Evolutionary conservation across 2,888 invertebrate genomes (phyloP), one percentile per base, ranked within the genome.

Genomic region (Camptogramma bilineatum): DNA sequence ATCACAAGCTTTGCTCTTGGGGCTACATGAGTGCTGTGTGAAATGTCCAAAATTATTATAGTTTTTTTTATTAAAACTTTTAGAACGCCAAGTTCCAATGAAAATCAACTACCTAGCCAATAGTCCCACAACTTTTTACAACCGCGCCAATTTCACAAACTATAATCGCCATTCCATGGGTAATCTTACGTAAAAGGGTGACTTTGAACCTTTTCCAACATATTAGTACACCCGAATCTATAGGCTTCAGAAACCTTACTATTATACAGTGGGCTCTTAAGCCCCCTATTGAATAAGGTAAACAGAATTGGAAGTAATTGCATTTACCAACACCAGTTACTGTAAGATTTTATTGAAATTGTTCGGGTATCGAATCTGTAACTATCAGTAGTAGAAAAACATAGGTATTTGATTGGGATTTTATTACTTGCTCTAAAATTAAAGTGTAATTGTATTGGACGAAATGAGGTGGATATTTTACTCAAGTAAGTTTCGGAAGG

Each of bases 311-410:
- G 78, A 84, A 76, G 72, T 84, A 84, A 85, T 84, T 81, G 79
- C 71, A 76, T 83, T 87, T 87, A 81, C 81, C 80, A 74, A 75
- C 64, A 73, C 76, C 78, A 75, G 70, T 48, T 56, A 47, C 63
- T 72, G 79, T 87, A 80, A 82, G 76, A 68, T 82, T 87, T 87
- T 86, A 88, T 87, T 77, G 82, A 72, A 74, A 72, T 68, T 83
- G 83, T 82, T 84, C 76, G 80, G 78, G 78, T 86, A 83, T 60
- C 59, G 52, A 62, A 54, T 66, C 47, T 28, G 56, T 51, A 53
- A 51, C 28, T 46, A 46, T 48, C 48, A 10, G 17, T 57, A 62
- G 52, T 56, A 31, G 16, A 42, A 44, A 44, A 44, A 44, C 44
- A 44, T 17, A 8, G 16, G 17, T 16, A 39, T 4, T 44, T 17